Evolutionary conservation across 1,140 invertebrate species (phyloP).

Genomic region (Pemphigus obesinymphae): DNA sequence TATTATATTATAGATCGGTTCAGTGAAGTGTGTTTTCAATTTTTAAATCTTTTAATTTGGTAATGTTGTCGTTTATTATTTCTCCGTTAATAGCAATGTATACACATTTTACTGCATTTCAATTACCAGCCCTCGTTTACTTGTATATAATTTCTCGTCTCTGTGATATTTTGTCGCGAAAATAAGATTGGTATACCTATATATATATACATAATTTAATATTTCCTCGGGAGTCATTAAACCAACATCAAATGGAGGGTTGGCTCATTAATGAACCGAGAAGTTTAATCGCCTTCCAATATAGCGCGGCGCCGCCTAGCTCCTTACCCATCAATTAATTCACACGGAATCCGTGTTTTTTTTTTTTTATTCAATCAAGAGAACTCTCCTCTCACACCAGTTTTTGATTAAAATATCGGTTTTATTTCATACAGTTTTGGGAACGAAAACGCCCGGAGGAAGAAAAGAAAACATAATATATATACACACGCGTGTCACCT

Average conservation of each 20-base stretch:
- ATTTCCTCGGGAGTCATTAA: not conserved
- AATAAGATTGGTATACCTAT: not conserved
- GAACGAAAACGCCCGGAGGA: not conserved
- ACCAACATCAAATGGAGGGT: not conserved
- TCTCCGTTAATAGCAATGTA: not conserved
- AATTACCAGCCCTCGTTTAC: not conserved
- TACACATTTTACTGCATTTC: not conserved
- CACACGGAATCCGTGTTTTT: not conserved
- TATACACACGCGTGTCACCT: not conserved
- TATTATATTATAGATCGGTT: not conserved
- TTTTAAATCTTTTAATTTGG: not conserved
- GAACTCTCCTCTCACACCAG: too few relatives aligned
- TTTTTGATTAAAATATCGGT: conserved; percentile 19
- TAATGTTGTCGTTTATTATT: too few relatives aligned
- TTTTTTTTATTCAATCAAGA: not conserved
- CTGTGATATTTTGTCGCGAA: not conserved
- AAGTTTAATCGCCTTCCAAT: not conserved
- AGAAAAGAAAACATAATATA: too few relatives aligned
- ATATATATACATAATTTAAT: not conserved
- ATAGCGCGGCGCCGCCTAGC: not conserved
- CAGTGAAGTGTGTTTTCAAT: not conserved
- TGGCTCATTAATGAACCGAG: not conserved
- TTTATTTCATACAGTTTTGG: not conserved
- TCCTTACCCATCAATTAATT: not conserved
- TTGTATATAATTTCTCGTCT: not conserved